Evolutionary conservation across 2,888 invertebrate genomes (phyloP).

Genomic region (Invenusta paracnida): DNA sequence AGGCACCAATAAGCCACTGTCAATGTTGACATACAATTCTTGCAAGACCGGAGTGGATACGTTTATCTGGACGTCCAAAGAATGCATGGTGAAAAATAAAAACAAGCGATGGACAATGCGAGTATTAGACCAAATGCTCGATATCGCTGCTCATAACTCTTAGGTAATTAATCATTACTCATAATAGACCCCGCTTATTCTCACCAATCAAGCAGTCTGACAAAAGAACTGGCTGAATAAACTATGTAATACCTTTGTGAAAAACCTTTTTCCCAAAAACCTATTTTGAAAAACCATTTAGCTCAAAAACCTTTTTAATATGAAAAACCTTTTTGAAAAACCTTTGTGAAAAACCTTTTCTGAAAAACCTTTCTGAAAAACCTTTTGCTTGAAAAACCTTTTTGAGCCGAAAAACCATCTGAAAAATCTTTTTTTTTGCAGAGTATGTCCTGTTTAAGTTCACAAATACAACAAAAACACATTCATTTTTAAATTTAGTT

Average conservation of each 20-base stretch:
- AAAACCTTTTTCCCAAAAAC: too few species aligned
- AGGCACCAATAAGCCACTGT: neutral
- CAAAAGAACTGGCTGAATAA: neutral
- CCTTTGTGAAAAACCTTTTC: too few species aligned
- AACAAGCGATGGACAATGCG: slow-evolving; percentile 13
- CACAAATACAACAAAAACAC: too few species aligned
- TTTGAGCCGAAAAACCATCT: too few species aligned
- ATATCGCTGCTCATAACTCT: neutral
- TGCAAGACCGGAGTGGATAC: neutral
- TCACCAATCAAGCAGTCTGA: neutral
- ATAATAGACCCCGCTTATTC: neutral
- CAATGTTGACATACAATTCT: neutral
- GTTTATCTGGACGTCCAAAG: slow-evolving; percentile 8
- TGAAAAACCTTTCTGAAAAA: too few species aligned
- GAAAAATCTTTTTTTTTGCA: too few species aligned
- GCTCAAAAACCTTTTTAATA: too few species aligned
- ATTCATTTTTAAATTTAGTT: too few species aligned
- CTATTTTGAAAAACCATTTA: too few species aligned
- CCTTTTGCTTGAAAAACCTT: too few species aligned
- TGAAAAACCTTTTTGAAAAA: too few species aligned
- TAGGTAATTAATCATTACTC: neutral
- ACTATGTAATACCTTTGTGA: neutral
- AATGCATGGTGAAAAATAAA: neutral
- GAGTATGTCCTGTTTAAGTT: too few species aligned
- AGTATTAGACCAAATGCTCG: neutral